Conservation (phyloP, 2,888 invertebrate species). For the Deilephila porcellus region DNA sequence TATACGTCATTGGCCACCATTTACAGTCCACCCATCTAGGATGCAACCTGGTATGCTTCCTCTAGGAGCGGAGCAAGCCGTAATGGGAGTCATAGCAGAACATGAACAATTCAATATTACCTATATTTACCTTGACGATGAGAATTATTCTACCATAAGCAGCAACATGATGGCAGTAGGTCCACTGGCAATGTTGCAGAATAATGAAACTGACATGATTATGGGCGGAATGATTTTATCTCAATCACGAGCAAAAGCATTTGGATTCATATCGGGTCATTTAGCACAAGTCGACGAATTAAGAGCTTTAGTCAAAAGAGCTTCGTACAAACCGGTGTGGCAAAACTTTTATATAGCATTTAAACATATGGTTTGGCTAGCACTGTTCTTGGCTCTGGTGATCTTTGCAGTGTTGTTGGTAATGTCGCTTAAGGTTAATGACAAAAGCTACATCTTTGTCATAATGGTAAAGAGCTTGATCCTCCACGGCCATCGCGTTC, state of each 20-base stretch:
- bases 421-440: not conserved
- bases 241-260: conserved; percentile 36
- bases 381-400: conserved; percentile 3
- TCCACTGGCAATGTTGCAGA: conserved; percentile 43
- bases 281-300: conserved; percentile 1
- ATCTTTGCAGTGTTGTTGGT: conserved; percentile 7
- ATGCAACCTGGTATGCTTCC: not conserved
- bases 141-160: not conserved
- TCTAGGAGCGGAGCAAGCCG: conserved; percentile 3
- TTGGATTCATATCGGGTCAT: conserved; percentile 11
- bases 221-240: conserved; percentile 47
- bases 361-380: conserved; percentile 13
- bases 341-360: conserved; percentile 16
- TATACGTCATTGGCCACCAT: conserved; percentile 54
- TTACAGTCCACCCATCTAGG: not conserved
- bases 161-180: conserved; percentile 32
- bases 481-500: conserved; percentile 8
- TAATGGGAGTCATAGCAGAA: conserved; percentile 41
- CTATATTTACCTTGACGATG: conserved; percentile 33
- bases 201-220: conserved; percentile 42
- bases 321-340: not conserved
- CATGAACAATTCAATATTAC: conserved; percentile 44
- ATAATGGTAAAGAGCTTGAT: conserved; percentile 12
- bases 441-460: not conserved
- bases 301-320: conserved; percentile 1